Evolutionary conservation across 2,797 vertebrate genomes (phyloP), one percentile per base, ranked within the genome.

Genomic region (Pseudochaenichthys georgianus): DNA sequence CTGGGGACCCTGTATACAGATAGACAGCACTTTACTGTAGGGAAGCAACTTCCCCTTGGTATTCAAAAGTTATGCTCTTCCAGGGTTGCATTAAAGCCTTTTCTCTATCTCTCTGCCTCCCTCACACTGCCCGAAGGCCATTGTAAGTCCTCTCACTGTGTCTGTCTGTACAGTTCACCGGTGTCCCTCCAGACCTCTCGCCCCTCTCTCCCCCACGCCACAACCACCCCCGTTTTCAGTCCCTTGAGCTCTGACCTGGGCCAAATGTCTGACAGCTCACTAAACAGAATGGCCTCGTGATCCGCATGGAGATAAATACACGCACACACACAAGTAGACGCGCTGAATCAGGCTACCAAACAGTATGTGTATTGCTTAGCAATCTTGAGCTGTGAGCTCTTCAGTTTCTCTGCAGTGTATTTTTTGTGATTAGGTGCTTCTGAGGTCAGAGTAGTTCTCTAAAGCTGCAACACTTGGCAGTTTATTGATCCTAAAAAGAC

Each of bases 241-340:
- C 84, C 74, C 90, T 38, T 9, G 76, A 85, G 89, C 79, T 87
- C 80, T 92, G 91, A 93, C 92, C 91, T 82, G 13, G 1, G 89
- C 93, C 81, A 90, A 92, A 89, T 91, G 88, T 89, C 92, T 93
- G 51, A 67, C 86, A 89, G 90, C 82, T 76, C 71, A 57, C 91
- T 93, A 93, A 93, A 92, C 89, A 91, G 86, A 90, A 75, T 12
- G 61, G 76, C 75, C 69, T 71, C 80, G 85, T 89, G 92, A 90
- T 84, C 76, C n/a, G 88, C 91, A 93, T 89, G 70, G 48, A 81
- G 82, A 93, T 88, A 78, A 88, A 88, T 65, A 64, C 34, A 55
- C 53, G 51, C 21, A 28, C 58, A 31, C 73, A 31, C 45, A 65
- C 60, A 62, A 38, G 45, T 0, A 2, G 10, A 60, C 17, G 77